Percentiles rank a stretch among this genome's conserved stretches.
phyloP scores from a whole-genome alignment of 2,797 vertebrate genomes.

The Coregonus ussuriensis region DNA sequence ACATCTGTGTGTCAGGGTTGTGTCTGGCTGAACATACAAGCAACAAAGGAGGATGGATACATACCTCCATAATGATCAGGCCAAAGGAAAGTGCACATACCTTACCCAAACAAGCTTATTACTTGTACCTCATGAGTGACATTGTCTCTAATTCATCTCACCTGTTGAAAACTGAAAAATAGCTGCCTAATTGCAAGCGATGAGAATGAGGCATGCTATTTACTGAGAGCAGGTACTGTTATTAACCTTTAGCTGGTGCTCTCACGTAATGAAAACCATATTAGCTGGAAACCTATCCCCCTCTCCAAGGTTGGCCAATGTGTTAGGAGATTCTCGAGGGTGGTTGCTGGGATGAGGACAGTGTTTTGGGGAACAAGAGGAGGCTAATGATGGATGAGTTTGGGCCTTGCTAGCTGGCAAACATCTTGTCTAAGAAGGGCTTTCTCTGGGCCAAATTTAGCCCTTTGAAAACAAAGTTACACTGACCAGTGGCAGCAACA shows the following conservation, averaged over 20 bases:
- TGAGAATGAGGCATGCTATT: constrained; percentile 24
- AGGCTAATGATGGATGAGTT: constrained; percentile 69
- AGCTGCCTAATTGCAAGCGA: background rate
- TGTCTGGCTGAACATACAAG: constrained; percentile 57
- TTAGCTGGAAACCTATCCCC: constrained; percentile 55
- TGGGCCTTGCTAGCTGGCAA: constrained; percentile 54
- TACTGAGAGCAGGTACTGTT: constrained; percentile 34
- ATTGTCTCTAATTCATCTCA: constrained; percentile 23
- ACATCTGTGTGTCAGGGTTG: constrained; percentile 37
- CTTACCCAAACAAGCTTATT: background rate
- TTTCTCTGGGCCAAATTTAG: constrained; percentile 51
- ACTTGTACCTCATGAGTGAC: background rate
- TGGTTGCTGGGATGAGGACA: constrained; percentile 55
- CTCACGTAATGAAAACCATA: constrained; percentile 70
- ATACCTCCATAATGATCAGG: constrained; percentile 21
- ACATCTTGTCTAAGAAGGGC: constrained; percentile 54
- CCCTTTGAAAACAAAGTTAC: constrained; percentile 50
- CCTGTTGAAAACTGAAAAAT: constrained; percentile 13
- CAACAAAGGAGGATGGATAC: constrained; percentile 18
- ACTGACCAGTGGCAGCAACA: constrained; percentile 46
- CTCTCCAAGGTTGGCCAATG: constrained; percentile 48
- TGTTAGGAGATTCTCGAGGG: constrained; percentile 56
- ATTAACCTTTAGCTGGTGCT: constrained; percentile 38
- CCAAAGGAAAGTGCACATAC: background rate
- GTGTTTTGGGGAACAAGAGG: constrained; percentile 46